Evolutionary conservation across 2,113 vertebrate species (phyloP), one percentile per base, ranked within the genome.

Genomic region (Callaeas wilsoni): DNA sequence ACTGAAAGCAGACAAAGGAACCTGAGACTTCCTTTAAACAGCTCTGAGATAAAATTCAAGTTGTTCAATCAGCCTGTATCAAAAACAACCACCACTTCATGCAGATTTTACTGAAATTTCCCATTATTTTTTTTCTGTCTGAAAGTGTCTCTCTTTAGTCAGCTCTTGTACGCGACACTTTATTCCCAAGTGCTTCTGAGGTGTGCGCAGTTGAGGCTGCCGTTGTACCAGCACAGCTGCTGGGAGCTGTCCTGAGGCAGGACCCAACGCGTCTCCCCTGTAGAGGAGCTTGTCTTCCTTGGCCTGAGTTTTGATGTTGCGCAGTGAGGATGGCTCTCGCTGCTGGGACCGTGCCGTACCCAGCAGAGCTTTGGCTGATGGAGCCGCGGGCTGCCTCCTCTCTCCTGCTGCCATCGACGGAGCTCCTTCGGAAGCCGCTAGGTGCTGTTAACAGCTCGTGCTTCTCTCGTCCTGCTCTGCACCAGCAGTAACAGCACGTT

Each of bases 151-250:
- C 20, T 49, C 12, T 44, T n/a, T 17, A 39, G 30, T 20, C 32
- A 53, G 13, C 37, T 67, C 50, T 87, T 29, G 32, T 14, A 3
- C 26, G 17, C 0, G 1, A 17, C 4, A 2, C 13, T 27, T 23
- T 60, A 56, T 39, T 22, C 33, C 22, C 9, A 22, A 23, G 8
- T 33, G 13, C 23, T 62, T 19, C 33, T 26, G 49, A 57, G 14
- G 22, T 47, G 33, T 79, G 18, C 20, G 7, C 12, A 7, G 11
- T 13, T 30, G 12, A 57, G 13, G 10, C 39, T 46, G 33, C 13
- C 37, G 29, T 56, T 35, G 20, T 56, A 32, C 41, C 29, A n/a
- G 53, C 42, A 56, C 25, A 39, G 46, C 25, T 55, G 30, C 59
- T 35, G 65, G 37, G n/a, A 44, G 7, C 2, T 23, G 23, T 50